Base-by-base conservation (phyloP, 1,140 invertebrate species). In the Diuraphis noxia region DNA sequence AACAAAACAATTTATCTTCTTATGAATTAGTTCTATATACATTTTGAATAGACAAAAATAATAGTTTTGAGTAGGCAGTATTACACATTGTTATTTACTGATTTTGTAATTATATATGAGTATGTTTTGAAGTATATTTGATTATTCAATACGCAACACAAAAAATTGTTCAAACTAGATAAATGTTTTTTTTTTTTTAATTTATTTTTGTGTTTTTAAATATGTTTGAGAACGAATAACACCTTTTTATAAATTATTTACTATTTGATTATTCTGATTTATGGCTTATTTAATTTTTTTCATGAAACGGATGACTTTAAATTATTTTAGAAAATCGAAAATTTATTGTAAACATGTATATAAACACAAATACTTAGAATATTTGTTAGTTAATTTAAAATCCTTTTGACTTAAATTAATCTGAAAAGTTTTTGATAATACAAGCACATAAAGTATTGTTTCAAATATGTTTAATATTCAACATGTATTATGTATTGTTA, bases 1-100 rank as follows among this genome's bases (percentile, higher is more conserved):
- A 86, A 86, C 8, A 86, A 49, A 86, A 36, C n/a, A 49, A 5
- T 52, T 17, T 86, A 49, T 85, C n/a, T 85, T 85, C n/a, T 85
- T 34, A 34, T 85, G 19, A 84, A 84, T 86, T 86, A 86, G 21
- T 86, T 34, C 0, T 49, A 36, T 85, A 7, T 21, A 86, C 38
- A 9, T 36, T 36, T 49, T 46, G 21, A 49, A 49, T 85, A 46
- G 13, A 72, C 13, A 40, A 84, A 84, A n/a, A 84, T 84, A 84
- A 46, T 84, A 43, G 30, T n/a, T 84, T 46, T 84, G 17, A 43
- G 82, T 43, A 43, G 30, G 56, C 19, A n/a, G 56, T 72, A 84
- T 46, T 21, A n/a, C 17, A 43, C 41, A 9, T 30, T 36, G 21
- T 79, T 21, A 36, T 79, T 38, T 79, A 36, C 34, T 38, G 2